These are phyloP conservation scores for Beris chalybata DNA, from an alignment of 2,888 invertebrate species.

Conservation along the genomic window DNA sequence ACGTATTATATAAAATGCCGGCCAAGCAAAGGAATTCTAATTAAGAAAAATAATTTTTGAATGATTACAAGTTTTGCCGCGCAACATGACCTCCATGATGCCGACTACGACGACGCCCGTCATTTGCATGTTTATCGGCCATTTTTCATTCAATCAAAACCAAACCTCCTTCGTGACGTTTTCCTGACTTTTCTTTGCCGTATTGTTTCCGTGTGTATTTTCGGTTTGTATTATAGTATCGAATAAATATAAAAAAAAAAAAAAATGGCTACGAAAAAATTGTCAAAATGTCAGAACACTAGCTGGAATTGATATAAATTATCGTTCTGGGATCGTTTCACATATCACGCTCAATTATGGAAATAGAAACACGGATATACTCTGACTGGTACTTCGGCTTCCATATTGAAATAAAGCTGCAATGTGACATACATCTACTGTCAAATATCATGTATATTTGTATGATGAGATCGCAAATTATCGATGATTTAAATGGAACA, in stretches of 20 bases:
- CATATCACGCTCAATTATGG: constrained; percentile 22
- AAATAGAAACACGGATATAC: constrained; percentile 10
- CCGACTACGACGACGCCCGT: not conserved
- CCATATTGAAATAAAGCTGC: not conserved
- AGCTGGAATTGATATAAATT: constrained; percentile 10
- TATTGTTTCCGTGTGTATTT: too few species aligned
- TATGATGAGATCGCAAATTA: too few species aligned
- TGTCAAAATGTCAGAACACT: too few species aligned
- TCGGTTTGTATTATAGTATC: too few species aligned
- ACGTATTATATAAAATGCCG: constrained; percentile 12
- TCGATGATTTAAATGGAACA: too few species aligned
- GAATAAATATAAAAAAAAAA: too few species aligned
- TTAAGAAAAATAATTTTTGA: constrained; percentile 27
- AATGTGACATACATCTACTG: too few species aligned
- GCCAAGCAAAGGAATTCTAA: constrained; percentile 18
- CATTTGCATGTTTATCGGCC: constrained; percentile 21
- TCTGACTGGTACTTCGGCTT: not conserved
- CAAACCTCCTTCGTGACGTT: not conserved
- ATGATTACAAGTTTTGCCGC: constrained; percentile 2
- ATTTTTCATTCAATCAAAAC: constrained; percentile 15
- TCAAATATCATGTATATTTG: too few species aligned
- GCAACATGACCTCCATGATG: too few species aligned
- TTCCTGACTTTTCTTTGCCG: too few species aligned
- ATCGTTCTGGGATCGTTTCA: not conserved
- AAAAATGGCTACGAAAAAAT: too few species aligned